These are phyloP conservation scores for Grallaria varia DNA, from an alignment of 2,113 vertebrate species.

Conservation along the genomic window DNA sequence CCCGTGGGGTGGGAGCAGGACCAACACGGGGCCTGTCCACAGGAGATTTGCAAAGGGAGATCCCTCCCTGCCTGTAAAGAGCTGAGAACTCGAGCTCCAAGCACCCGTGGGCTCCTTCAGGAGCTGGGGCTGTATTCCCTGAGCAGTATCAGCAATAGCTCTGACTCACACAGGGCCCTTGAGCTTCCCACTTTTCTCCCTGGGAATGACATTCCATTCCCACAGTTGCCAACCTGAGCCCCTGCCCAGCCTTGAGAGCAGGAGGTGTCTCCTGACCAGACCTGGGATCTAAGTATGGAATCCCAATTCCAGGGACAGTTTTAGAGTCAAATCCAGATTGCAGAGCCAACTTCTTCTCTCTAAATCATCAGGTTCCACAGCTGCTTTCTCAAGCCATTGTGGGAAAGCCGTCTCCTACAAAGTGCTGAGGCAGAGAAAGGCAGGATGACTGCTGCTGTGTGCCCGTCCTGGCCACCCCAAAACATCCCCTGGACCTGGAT, in stretches of 20 bases:
- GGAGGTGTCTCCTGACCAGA: not conserved
- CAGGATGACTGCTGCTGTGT: not conserved
- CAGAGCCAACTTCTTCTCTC: not conserved
- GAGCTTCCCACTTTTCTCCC: not conserved
- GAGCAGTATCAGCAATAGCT: not conserved
- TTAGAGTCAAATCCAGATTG: slow-evolving; percentile 53
- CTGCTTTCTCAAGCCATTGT: not conserved
- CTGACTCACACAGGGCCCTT: not conserved
- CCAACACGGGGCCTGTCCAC: not conserved
- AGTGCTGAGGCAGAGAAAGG: slow-evolving; percentile 26
- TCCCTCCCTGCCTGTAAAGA: not conserved
- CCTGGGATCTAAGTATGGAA: not conserved
- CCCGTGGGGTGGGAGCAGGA: not conserved
- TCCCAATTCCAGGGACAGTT: not conserved
- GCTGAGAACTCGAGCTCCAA: not conserved
- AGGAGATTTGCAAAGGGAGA: not conserved
- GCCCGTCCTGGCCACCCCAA: not conserved
- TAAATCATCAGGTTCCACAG: not conserved
- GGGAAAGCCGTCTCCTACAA: slow-evolving; percentile 7
- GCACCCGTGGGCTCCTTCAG: not conserved
- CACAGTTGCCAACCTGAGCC: not conserved
- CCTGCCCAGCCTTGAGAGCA: not conserved
- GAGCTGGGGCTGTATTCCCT: not conserved
- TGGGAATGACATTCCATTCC: slow-evolving; percentile 15
- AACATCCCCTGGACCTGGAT: not conserved